Conservation (phyloP, 2,888 invertebrate genomes). For the Tuta absoluta region DNA sequence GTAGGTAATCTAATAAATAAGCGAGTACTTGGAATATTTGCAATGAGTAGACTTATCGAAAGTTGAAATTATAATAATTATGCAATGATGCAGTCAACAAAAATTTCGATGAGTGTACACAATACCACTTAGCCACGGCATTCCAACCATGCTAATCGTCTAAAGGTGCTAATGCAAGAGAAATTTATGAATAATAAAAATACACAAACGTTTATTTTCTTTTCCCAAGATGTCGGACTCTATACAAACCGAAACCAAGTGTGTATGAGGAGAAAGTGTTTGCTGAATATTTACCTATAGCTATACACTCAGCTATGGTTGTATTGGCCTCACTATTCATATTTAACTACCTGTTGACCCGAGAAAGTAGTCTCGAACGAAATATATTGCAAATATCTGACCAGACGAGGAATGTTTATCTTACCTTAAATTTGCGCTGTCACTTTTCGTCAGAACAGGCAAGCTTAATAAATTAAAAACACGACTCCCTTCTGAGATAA, state of each 20-base stretch:
- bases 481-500: no score
- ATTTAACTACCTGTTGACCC: constrained; percentile 27
- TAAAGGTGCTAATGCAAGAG: constrained; percentile 19
- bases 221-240: constrained; percentile 20
- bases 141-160: constrained; percentile 4
- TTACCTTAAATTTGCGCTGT: no score
- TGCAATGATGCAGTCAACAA: background rate
- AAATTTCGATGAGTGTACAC: constrained; percentile 7
- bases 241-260: constrained; percentile 23
- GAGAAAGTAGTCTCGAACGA: constrained; percentile 22
- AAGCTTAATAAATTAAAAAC: no score
- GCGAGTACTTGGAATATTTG: no score
- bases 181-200: constrained; percentile 18
- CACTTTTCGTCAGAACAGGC: no score
- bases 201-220: constrained; percentile 22
- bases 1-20: no score
- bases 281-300: constrained; percentile 25
- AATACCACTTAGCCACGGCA: background rate
- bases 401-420: background rate
- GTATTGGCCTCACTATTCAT: constrained; percentile 23
- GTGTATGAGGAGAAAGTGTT: constrained; percentile 28
- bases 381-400: constrained; percentile 18
- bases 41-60: no score
- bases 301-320: constrained; percentile 4
- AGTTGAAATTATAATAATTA: background rate